Conservation (phyloP, 2,113 vertebrate species). For the Oenanthe melanoleuca region DNA sequence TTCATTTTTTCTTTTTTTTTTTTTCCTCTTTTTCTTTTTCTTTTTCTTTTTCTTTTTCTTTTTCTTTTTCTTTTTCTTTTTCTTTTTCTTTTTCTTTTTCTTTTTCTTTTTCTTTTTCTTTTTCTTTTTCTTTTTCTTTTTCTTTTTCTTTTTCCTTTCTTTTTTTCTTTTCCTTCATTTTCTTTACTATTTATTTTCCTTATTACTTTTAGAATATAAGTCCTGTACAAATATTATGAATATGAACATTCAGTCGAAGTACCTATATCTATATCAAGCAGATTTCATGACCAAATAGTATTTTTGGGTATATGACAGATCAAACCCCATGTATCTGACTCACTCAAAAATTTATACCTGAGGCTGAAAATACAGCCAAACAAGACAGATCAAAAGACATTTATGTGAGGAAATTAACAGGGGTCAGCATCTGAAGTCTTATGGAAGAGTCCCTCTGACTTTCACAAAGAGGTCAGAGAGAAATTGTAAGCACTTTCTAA, state of each 20-base stretch:
- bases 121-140: accelerated
- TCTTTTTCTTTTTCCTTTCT: too few relatives aligned
- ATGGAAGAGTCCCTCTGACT: background rate
- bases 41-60: accelerated
- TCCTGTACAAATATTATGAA: background rate
- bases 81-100: accelerated
- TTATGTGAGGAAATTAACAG: background rate
- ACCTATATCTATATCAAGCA: background rate
- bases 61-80: accelerated
- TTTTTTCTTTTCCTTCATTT: accelerated
- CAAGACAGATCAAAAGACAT: background rate
- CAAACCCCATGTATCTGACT: background rate
- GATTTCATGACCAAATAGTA: background rate
- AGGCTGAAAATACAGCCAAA: background rate
- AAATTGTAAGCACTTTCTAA: background rate
- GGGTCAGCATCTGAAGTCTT: background rate
- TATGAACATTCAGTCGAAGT: background rate
- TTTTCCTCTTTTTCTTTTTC: accelerated
- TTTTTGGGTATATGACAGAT: accelerated
- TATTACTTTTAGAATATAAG: background rate
- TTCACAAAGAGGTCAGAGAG: background rate
- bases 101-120: too few relatives aligned
- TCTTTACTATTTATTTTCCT: background rate
- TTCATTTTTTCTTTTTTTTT: too few relatives aligned
- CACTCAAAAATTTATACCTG: background rate